Conservation (phyloP, 2,113 vertebrate genomes). For the Pungitius pungitius region DNA sequence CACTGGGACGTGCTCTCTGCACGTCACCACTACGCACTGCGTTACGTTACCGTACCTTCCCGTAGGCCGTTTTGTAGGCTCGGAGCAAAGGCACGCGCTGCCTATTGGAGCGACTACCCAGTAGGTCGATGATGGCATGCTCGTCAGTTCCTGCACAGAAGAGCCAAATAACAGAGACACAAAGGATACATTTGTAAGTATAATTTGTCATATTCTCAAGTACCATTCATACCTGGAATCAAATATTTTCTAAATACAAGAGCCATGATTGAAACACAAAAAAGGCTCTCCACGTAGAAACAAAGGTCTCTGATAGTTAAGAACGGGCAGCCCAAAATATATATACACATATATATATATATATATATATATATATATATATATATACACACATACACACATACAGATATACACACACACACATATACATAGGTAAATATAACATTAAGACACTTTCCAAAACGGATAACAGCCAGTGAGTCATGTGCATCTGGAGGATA, state of each 20-base stretch:
- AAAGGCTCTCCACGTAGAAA: background rate
- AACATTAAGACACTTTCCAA: background rate
- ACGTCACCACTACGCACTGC: slow-evolving; percentile 20
- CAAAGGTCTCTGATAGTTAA: background rate
- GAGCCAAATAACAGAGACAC: slow-evolving; percentile 9
- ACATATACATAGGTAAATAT: no score
- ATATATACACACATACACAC: no score
- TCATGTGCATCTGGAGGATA: background rate
- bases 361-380: no score
- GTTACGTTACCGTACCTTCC: no score
- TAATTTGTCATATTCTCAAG: background rate
- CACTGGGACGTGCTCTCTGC: slow-evolving; percentile 47
- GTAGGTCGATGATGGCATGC: slow-evolving; percentile 92
- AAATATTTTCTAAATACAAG: background rate
- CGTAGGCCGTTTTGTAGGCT: slow-evolving; percentile 95
- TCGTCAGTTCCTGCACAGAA: slow-evolving; percentile 89
- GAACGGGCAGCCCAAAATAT: background rate
- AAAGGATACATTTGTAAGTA: background rate
- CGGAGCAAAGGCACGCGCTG: slow-evolving; percentile 89
- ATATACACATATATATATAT: no score
- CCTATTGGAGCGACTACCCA: slow-evolving; percentile 91
- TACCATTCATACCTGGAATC: background rate
- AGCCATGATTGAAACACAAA: background rate
- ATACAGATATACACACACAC: no score
- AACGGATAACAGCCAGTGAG: background rate